Base-by-base conservation (phyloP, 1,140 invertebrate genomes). In the Diabrotica undecimpunctata region DNA sequence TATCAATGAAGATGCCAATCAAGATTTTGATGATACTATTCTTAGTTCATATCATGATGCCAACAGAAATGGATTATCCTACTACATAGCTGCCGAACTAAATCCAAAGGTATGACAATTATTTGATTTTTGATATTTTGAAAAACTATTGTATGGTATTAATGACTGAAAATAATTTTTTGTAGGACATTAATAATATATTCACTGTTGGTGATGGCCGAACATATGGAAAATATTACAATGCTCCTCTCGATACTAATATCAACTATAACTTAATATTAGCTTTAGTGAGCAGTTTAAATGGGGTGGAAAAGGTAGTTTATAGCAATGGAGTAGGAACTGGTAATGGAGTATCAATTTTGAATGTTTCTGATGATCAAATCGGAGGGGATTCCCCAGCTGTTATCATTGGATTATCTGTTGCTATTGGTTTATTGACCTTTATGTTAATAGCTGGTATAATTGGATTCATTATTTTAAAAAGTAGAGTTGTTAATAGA, bases 81-180 rank as follows among this genome's bases (percentile, higher is more conserved):
- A 91, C 76, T 95, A 95, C 70, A 87, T 94, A 38, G 85, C 92
- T 13, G 93, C 88, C 2, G 88, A 93, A 78, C 80, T 95, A 62
- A 81, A 84, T 54, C 82, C 82, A 11, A 77, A 82, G 54, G 78
- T 79, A 74, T 66, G 59, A 36, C 7, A 35, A 35, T 46, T 6
- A 46, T 8, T 5, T 10, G 41, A 4, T 46, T 46, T 4, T 46
- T 46, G 4, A 46, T 4, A 6, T 46, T 46, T 8, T 46, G 4
- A 25, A 25, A 25, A n/a, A n/a, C n/a, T n/a, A n/a, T n/a, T n/a
- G n/a, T n/a, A n/a, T n/a, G n/a, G n/a, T n/a, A 4, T 25, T 25
- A 25, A 25, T 25, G 25, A 25, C 1, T 25, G 25, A 25, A 25
- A 25, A 25, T 12, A 13, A 46, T 46, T 46, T 46, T 70, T 74